Base-by-base conservation (phyloP, 1,140 invertebrate genomes). In the Drosophila tristis region DNA sequence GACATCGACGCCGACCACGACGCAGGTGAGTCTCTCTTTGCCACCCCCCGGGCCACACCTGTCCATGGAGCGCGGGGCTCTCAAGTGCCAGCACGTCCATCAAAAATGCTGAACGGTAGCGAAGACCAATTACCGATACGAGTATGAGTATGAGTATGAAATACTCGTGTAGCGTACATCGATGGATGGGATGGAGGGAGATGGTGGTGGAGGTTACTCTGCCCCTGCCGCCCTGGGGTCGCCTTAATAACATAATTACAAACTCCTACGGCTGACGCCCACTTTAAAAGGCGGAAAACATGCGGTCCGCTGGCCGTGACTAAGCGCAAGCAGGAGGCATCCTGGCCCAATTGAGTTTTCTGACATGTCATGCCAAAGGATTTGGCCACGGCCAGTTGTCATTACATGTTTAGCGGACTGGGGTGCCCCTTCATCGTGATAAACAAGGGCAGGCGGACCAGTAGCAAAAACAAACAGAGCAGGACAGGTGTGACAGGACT, bases 171-270 rank as follows among this genome's bases (percentile, higher is more conserved):
- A 20, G 20, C 26, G 44, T 23, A 42, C 43, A 70, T 50, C 49
- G 57, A 61, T 60, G 39, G 70, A 60, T 31, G 11, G 35, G 35
- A 39, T 39, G 35, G 35, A 35, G 31, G 31, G 31, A 11, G 31
- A 35, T 35, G 11, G 31, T 20, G 20, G 20, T 20, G 20, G 20
- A 11, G 57, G 53, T 70, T 67, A 43, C 48, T 35, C 47, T 44
- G 54, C 60, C 50, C 54, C 55, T 16, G 31, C 51, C 4, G 23
- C 23, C 23, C 23, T 25, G 7, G 54, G 53, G 49, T 72, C 60
- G 35, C 72, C 53, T 81, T 91, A 91, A 90, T 91, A 85, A 90
- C 76, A 90, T 91, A 87, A 91, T 90, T 91, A 84, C 80, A 80
- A 85, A 79, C 67, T 79, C 74, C 79, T 82, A 67, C 50, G 54